A percentile compares a stretch with the other conserved stretches of the same genome.
Evolutionary conservation across 2,888 invertebrate species (phyloP).

Genomic region (Tenthredo notha): DNA sequence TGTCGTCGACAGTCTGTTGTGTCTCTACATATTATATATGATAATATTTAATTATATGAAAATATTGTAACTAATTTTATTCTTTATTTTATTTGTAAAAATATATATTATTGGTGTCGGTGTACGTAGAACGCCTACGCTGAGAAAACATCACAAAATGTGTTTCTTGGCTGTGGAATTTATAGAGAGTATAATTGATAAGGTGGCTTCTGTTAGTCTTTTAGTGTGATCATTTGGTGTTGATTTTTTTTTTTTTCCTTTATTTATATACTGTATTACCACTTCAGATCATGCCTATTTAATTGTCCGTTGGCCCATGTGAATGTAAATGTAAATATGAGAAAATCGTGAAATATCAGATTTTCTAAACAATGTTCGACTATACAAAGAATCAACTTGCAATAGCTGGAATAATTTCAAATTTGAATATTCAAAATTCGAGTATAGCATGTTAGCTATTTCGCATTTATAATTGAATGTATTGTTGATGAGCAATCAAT

Average conservation of each 20-base stretch:
- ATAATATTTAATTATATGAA: slow-evolving; percentile 17
- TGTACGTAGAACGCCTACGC: slow-evolving; percentile 33
- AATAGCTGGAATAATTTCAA: slow-evolving; percentile 15
- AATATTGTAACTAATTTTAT: slow-evolving; percentile 40
- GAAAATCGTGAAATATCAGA: background rate
- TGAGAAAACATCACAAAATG: background rate
- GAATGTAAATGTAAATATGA: background rate
- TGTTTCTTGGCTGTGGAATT: slow-evolving; percentile 16
- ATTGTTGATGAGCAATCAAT: background rate
- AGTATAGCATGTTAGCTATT: background rate
- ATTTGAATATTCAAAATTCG: background rate
- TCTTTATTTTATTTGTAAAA: slow-evolving; percentile 27
- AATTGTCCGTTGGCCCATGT: background rate
- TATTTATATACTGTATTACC: slow-evolving; percentile 11
- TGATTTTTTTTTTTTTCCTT: background rate
- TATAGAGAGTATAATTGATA: slow-evolving; percentile 10
- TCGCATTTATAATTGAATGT: background rate
- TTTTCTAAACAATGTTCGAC: background rate
- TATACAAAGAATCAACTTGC: background rate
- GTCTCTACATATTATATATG: background rate
- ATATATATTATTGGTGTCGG: slow-evolving; percentile 36
- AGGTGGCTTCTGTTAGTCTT: slow-evolving; percentile 31
- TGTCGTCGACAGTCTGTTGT: slow-evolving; percentile 23
- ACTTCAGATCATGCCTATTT: slow-evolving; percentile 19
- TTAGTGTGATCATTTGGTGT: slow-evolving; percentile 1